A percentile compares a stretch with the other conserved stretches of the same genome.
These are phyloP conservation scores for Halcyon malimbica DNA, from an alignment of 2,113 vertebrate genomes.

Conservation along the genomic window DNA sequence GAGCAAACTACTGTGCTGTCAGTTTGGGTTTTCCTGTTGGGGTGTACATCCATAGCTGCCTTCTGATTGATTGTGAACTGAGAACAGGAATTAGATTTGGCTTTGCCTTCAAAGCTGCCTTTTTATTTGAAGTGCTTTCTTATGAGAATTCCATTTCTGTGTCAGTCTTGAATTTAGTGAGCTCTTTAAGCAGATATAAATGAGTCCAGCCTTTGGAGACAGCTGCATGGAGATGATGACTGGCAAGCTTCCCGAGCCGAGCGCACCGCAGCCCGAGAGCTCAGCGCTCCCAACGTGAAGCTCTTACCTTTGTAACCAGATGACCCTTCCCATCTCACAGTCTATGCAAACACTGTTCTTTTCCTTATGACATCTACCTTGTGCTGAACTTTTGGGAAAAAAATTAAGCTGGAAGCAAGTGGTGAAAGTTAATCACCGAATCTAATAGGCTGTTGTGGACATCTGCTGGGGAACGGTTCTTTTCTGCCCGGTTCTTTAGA, in stretches of 20 bases:
- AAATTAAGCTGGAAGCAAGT: background rate
- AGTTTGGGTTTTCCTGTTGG: constrained; percentile 4
- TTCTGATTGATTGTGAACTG: background rate
- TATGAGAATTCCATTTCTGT: constrained; percentile 20
- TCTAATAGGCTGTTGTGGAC: background rate
- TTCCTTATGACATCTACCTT: background rate
- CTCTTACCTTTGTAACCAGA: background rate
- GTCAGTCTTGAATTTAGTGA: constrained; percentile 19
- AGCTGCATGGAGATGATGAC: background rate
- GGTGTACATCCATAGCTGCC: background rate
- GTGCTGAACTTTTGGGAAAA: background rate
- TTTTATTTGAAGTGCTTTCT: constrained; percentile 46
- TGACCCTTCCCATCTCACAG: background rate
- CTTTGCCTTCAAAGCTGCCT: constrained; percentile 48
- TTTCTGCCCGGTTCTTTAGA: background rate
- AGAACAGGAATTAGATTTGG: constrained; percentile 33
- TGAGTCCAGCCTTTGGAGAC: constrained; percentile 1
- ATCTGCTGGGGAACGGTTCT: background rate
- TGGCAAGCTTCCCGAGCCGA: background rate
- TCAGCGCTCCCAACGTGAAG: accelerated
- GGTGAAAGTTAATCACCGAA: background rate
- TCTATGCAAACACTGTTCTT: background rate
- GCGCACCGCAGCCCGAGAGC: background rate
- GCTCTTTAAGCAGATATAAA: constrained; percentile 21
- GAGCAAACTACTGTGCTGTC: background rate